Base-by-base conservation (phyloP, 2,113 vertebrate species). In the Camelus bactrianus region DNA sequence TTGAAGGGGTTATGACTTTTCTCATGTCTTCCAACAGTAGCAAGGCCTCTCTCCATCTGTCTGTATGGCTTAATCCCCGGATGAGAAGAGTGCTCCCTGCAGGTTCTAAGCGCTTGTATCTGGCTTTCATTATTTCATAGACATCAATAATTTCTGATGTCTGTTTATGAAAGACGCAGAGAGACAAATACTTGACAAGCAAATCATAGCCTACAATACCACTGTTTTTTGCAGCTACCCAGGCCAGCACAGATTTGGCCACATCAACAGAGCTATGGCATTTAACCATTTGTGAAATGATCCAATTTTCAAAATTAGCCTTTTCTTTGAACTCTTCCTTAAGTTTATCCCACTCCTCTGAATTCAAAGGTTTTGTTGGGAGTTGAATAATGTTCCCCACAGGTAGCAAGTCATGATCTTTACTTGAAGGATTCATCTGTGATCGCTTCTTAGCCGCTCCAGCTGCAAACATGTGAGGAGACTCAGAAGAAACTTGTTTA, bases 181-280 rank as follows among this genome's bases (percentile, higher is more conserved):
- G 91, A 0, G 95, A 90, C 95, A 99, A 98, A 93, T 99, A 99
- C 76, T 94, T 99, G 50, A 99, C 82, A 26, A 99, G 96, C 52
- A 99, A 87, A 72, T 97, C 95, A 90, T 99, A 99, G 0, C 98
- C 83, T 93, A 98, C 76, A 88, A 99, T 60, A 1, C 99, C 99
- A 87, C 99, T 99, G 0, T 98, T 98, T 77, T 98, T 99, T 46
- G 95, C 97, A 32, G 99, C 99, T 38, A 99, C 97, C 72, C 99
- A 99, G 52, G 98, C 98, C 97, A 99, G 97, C 70, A 99, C 97
- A 80, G 99, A 99, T 97, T 99, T 99, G 22, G 99, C 99, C 22
- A 99, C 97, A 92, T 99, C 97, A 65, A 99, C 9, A 35, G 99
- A 96, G n/a, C 98, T 98, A 35, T 88, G 87, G 6, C 19, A 73